Conservation (phyloP, 2,113 vertebrate genomes). For the Podarcis cretensis region DNA sequence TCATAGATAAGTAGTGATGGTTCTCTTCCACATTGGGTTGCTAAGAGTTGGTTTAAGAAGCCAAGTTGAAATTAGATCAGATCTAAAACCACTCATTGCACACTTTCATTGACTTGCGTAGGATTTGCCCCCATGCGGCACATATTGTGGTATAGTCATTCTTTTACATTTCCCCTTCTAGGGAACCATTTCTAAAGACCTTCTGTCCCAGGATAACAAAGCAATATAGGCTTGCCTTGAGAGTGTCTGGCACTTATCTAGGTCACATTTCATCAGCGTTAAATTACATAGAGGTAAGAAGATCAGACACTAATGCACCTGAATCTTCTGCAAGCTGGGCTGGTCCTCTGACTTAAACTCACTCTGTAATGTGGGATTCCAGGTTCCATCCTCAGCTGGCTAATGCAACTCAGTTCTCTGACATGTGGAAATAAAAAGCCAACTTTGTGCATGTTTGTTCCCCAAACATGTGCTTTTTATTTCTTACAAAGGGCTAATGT, state of each 20-base stretch:
- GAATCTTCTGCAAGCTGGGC: fast-evolving
- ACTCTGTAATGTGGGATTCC: background rate
- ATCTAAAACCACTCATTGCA: background rate
- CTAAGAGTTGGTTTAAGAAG: background rate
- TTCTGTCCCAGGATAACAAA: background rate
- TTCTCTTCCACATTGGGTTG: background rate
- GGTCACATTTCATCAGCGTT: background rate
- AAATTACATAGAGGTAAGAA: background rate
- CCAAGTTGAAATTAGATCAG: background rate
- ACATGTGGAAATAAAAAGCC: background rate
- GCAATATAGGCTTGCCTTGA: background rate
- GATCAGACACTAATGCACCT: background rate
- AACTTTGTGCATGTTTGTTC: background rate
- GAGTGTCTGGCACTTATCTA: background rate
- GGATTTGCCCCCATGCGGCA: background rate
- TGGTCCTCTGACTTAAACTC: fast-evolving
- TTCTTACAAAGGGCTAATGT: background rate
- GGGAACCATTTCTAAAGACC: background rate
- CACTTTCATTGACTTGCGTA: background rate
- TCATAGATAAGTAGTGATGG: background rate
- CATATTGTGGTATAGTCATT: background rate
- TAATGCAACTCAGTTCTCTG: background rate
- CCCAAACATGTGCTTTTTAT: background rate
- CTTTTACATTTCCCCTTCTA: background rate
- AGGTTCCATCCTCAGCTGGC: background rate